phyloP scores from a whole-genome alignment of 64 coral and sea anemone genomes.

The Montipora cactus region DNA sequence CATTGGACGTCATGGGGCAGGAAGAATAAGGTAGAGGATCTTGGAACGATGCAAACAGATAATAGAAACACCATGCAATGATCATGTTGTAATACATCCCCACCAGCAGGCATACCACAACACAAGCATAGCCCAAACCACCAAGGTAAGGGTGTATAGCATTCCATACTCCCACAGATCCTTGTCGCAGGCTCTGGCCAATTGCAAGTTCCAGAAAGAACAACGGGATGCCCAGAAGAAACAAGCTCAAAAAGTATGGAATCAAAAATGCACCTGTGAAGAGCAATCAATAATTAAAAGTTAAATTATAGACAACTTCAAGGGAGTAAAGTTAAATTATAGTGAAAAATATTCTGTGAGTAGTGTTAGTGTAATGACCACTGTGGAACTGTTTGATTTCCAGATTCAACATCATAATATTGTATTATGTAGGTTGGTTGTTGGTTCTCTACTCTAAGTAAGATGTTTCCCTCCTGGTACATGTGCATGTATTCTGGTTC shows the following conservation, averaged over 20 bases:
- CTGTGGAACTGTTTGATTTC: no score
- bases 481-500: no score
- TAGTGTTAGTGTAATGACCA: no score
- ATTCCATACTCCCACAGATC: conserved; percentile 97
- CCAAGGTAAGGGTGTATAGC: conserved; percentile 95
- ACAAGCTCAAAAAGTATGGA: conserved; percentile 87
- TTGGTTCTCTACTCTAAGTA: no score
- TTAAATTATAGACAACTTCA: not conserved
- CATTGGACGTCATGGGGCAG: conserved; percentile 65
- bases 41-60: conserved; percentile 95
- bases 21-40: conserved; percentile 60
- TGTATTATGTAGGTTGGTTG: no score
- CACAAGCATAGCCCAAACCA: conserved; percentile 84
- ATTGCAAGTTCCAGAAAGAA: conserved; percentile 96
- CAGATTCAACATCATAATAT: no score
- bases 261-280: conserved; percentile 92
- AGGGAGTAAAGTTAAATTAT: no score
- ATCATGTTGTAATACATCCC: conserved; percentile 99
- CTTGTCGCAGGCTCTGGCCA: conserved; percentile 95
- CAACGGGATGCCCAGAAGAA: conserved; percentile 86
- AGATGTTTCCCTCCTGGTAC: no score
- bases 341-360: no score
- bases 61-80: conserved; percentile 98
- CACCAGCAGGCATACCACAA: conserved; percentile 89
- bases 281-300: not conserved